Percentiles rank a stretch among this genome's conserved stretches.
Evolutionary conservation across 2,113 vertebrate species (phyloP).

Genomic region (Bufo gargarizans): DNA sequence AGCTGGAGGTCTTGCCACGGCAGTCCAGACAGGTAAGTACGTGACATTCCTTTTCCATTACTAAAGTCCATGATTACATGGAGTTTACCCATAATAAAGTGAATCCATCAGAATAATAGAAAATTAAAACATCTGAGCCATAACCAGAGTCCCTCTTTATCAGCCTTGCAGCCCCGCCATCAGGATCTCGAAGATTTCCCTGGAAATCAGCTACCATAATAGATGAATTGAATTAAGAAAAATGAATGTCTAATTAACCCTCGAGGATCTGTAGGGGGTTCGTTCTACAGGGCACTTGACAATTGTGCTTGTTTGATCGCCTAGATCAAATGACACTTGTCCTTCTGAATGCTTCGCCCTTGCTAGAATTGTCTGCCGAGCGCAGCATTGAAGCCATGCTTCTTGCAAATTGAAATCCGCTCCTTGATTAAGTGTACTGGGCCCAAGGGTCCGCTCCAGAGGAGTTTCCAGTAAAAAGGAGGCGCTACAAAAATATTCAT

Average conservation of each 20-base stretch:
- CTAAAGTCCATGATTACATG: no score
- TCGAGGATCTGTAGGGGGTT: not conserved
- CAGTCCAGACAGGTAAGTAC: no score
- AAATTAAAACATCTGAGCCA: not conserved
- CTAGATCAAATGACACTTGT: slow-evolving; percentile 17
- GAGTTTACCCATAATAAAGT: no score
- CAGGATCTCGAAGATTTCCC: not conserved
- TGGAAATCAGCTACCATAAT: not conserved
- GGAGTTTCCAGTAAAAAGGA: not conserved
- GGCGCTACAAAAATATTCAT: not conserved
- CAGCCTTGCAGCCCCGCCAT: not conserved
- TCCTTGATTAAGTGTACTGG: not conserved
- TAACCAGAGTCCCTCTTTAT: not conserved
- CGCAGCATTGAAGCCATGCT: no score
- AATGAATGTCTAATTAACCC: slow-evolving; percentile 25
- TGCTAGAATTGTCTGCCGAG: not conserved
- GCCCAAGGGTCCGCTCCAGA: not conserved
- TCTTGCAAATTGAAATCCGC: not conserved
- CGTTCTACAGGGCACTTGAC: not conserved
- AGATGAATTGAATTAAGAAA: slow-evolving; percentile 11
- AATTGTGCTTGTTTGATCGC: not conserved
- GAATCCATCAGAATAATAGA: no score
- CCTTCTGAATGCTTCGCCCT: not conserved
- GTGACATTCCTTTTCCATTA: no score
- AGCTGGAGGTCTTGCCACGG: no score